A percentile compares a stretch with the other conserved stretches of the same genome.
Evolutionary conservation across 2,797 vertebrate species (phyloP).

Genomic region (Lagodon rhomboides): DNA sequence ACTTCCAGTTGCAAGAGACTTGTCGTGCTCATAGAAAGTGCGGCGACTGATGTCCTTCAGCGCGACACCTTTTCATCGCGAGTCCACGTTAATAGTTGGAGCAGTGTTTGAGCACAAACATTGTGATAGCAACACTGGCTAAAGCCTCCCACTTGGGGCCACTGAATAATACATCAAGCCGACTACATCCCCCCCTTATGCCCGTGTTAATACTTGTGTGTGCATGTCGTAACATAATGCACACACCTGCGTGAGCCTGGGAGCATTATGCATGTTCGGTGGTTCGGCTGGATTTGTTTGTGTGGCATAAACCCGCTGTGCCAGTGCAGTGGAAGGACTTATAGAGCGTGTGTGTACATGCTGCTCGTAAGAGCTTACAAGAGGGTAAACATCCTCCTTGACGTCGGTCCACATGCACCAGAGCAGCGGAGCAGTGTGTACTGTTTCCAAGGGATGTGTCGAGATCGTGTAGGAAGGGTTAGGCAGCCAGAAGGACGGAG

Average conservation of each 20-base stretch:
- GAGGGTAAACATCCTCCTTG: conserved; percentile 63
- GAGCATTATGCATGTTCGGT: conserved; percentile 35
- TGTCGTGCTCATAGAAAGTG: conserved; percentile 11
- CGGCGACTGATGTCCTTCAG: conserved; percentile 43
- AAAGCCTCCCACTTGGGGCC: conserved; percentile 68
- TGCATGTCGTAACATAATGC: conserved; percentile 17
- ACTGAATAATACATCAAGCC: conserved; percentile 81
- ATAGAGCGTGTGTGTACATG: conserved; percentile 49
- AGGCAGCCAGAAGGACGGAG: conserved; percentile 40
- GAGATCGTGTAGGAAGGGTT: conserved; percentile 51
- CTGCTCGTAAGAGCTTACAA: conserved; percentile 58
- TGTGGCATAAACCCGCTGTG: conserved; percentile 40
- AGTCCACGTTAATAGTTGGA: conserved; percentile 49
- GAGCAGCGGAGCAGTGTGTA: conserved; percentile 6
- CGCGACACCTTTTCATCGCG: conserved; percentile 35
- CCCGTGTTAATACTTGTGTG: conserved; percentile 58
- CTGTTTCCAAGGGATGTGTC: conserved; percentile 25
- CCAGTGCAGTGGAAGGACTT: conserved; percentile 36
- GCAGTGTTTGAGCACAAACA: conserved; percentile 61
- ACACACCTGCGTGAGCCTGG: conserved; percentile 38
- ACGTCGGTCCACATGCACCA: conserved; percentile 29
- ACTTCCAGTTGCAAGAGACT: not conserved
- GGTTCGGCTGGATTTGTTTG: conserved; percentile 51
- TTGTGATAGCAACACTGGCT: conserved; percentile 65
- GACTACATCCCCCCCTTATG: conserved; percentile 55